Evolutionary conservation across 2,797 vertebrate genomes (phyloP), one percentile per base, ranked within the genome.

Genomic region (Gymnoscopelus braueri): DNA sequence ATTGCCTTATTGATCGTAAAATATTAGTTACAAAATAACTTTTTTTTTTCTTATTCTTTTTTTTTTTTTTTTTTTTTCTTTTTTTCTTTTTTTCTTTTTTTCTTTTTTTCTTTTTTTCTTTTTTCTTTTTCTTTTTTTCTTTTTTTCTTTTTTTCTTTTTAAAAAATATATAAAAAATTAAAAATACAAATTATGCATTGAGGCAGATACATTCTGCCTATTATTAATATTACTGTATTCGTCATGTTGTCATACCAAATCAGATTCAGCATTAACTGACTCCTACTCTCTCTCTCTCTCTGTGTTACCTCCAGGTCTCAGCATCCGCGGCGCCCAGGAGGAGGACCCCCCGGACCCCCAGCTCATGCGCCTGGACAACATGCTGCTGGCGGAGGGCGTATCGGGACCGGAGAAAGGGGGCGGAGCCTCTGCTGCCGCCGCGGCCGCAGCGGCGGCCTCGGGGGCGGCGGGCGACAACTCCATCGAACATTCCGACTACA

Each of bases 291-390:
- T 52, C 15, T 57, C 39, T 29, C 1, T 67, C n/a, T 75, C 0
- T 84, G 60, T 87, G 50, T 75, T 9, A 4, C 92, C 84, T 72
- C 91, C 19, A 99, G 97, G 97, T 94, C 96, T 98, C 91, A 99
- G 97, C 94, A 98, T 99, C 91, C 95, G 97, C 69, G 96, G 96
- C 56, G 95, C 96, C 86, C 97, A 98, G 91, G 97, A 98, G 87
- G 97, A 98, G 84, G 97, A 99, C 87, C 96, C 96, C 54, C 96
- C 96, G 19, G 97, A 99, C 83, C 97, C 97, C 56, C 97, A 99
- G 92, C 96, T 99, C 86, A 99, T 99, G 97, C 96, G 97, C 87
- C 94, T 99, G 94, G 97, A 99, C 95, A 99, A 99, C 95, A 99
- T 99, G 97, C 94, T 99, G 91, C 94, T 99, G 93, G 97, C 97